Conservation (phyloP, 2,888 invertebrate genomes). For the Agrotis puta region DNA sequence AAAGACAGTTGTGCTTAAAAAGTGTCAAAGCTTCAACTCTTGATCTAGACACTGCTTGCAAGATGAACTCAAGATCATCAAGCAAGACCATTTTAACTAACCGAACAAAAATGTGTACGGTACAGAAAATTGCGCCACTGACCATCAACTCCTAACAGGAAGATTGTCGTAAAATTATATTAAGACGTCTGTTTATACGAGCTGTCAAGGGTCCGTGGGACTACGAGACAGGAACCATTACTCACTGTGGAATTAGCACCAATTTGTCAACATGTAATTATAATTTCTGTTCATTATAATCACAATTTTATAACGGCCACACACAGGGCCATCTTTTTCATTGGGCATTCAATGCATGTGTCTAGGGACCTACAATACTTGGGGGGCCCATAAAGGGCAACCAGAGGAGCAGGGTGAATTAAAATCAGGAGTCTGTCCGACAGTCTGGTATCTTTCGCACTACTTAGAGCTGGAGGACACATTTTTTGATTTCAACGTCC, state of each 20-base stretch:
- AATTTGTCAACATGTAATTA: conserved; percentile 66
- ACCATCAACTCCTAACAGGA: conserved; percentile 32
- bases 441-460: too few species aligned
- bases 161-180: conserved; percentile 54
- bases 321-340: conserved; percentile 29
- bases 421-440: too few species aligned
- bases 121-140: conserved; percentile 1
- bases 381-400: too few species aligned
- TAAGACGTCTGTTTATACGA: conserved; percentile 41
- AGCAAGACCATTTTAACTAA: not conserved
- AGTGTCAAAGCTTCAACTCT: not conserved
- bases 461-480: too few species aligned
- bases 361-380: too few species aligned
- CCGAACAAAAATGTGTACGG: not conserved
- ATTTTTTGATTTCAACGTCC: too few species aligned
- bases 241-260: conserved; percentile 53
- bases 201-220: conserved; percentile 35
- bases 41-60: not conserved
- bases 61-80: conserved; percentile 6
- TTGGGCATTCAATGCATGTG: too few species aligned
- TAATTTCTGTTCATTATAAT: conserved; percentile 63
- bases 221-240: conserved; percentile 51
- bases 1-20: not conserved
- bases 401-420: too few species aligned
- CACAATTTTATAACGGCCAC: conserved; percentile 54